Base-by-base conservation (phyloP, 2,113 vertebrate species). In the Sphyrna mokarran region DNA sequence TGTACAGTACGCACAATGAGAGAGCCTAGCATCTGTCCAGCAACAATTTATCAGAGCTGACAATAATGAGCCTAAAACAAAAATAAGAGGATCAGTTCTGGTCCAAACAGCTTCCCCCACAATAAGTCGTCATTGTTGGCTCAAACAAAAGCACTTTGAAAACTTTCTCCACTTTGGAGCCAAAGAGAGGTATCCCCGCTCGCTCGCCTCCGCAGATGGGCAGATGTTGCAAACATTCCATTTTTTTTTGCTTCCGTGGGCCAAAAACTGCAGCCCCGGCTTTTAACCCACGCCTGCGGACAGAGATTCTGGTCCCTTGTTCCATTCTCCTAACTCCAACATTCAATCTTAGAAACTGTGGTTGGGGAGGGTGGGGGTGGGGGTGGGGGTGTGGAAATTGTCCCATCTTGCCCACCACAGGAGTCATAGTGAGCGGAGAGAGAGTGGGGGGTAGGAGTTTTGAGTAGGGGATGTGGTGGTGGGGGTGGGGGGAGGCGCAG, bases 61-160 rank as follows among this genome's bases (percentile, higher is more conserved):
- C 91, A 94, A 94, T 70, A 94, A 94, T 94, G 91, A 94, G 91
- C 37, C 66, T 69, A 69, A 94, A 68, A 94, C 91, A 94, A 94
- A 94, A 94, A 37, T 68, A 43, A 40, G 63, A 70, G 91, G 91
- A 69, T 94, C 63, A 94, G 20, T 94, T 94, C 90, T 94, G 91
- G 33, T 94, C 91, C 91, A 94, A 68, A 40, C 91, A 94, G 37
- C 91, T 70, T 68, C 58, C 63, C 87, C 40, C 37, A 70, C 63
- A 94, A 94, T 94, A 68, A 43, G 66, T 94, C 66, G 40, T 43
- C 91, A 94, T 94, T 94, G 37, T 94, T 94, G 68, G 37, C 91
- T 43, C 37, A 9, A 68, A 94, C 91, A 94, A 94, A 69, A 68
- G 37, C 91, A 94, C 68, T 69, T 40, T 94, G n/a, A 70, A 40